phyloP scores from a whole-genome alignment of 1,140 invertebrate species.

The Scaptomyza graminum region DNA sequence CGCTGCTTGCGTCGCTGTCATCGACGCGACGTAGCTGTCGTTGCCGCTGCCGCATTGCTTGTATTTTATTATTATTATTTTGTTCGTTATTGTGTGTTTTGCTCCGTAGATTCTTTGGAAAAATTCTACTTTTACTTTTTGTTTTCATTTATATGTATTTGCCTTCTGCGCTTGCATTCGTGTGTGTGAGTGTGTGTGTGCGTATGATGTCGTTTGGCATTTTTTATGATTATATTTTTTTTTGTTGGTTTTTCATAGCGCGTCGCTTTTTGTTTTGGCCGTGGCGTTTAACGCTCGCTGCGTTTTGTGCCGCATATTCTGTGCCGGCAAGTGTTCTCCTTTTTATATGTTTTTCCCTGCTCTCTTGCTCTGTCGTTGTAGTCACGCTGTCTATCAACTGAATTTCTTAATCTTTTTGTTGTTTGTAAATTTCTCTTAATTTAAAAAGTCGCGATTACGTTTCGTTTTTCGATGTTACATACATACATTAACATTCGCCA shows the following conservation, averaged over 20 bases:
- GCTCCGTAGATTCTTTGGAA: slow-evolving; percentile 78
- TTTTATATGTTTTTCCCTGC: slow-evolving; percentile 5
- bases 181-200: slow-evolving; percentile 30
- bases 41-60: slow-evolving; percentile 40
- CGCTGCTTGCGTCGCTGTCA: slow-evolving; percentile 19
- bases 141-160: slow-evolving; percentile 65
- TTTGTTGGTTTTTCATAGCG: slow-evolving; percentile 58
- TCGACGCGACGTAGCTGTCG: not conserved
- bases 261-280: slow-evolving; percentile 66
- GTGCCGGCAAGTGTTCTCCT: slow-evolving; percentile 45
- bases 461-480: slow-evolving; percentile 39
- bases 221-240: slow-evolving; percentile 81
- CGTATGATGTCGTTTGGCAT: slow-evolving; percentile 63
- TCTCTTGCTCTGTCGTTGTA: slow-evolving; percentile 6
- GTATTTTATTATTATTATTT: slow-evolving; percentile 81
- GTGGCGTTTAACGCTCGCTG: slow-evolving; percentile 51
- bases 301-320: slow-evolving; percentile 52
- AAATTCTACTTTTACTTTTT: slow-evolving; percentile 77
- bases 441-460: slow-evolving; percentile 66
- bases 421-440: slow-evolving; percentile 50
- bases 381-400: slow-evolving; percentile 67
- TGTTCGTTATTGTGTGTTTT: slow-evolving; percentile 81
- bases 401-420: slow-evolving; percentile 43
- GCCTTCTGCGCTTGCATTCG: slow-evolving; percentile 42
- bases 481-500: slow-evolving; percentile 6